These are phyloP conservation scores for Sclerodermus sp. DNA, from an alignment of 2,888 invertebrate species.

Conservation along the genomic window DNA sequence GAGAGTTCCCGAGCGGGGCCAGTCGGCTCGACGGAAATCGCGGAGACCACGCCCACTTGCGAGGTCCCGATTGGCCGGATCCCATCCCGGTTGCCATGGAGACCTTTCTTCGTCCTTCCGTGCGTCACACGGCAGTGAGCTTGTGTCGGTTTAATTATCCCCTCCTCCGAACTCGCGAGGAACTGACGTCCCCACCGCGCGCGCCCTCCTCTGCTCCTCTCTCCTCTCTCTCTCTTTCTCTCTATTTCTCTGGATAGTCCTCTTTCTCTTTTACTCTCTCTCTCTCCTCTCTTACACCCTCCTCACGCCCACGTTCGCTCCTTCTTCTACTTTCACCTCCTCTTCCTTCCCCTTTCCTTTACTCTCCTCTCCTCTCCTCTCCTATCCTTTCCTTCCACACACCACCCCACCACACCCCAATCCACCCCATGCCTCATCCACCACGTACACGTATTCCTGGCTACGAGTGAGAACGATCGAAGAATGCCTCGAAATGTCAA, in stretches of 20 bases:
- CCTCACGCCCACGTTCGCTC: conserved; percentile 15
- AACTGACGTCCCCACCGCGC: conserved; percentile 1
- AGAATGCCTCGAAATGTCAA: conserved; percentile 4
- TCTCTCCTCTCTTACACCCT: conserved; percentile 1
- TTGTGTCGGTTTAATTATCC: conserved; percentile 52
- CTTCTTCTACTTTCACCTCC: conserved; percentile 17
- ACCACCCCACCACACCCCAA: no score
- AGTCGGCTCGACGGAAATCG: no score
- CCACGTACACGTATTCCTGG: no score
- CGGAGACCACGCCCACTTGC: conserved; percentile 57
- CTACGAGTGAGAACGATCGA: conserved; percentile 10
- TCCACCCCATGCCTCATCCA: no score
- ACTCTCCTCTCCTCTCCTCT: conserved; percentile 2
- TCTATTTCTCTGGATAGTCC: no score
- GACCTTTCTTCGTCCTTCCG: conserved; percentile 51
- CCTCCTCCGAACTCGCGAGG: conserved; percentile 18
- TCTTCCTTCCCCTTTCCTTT: conserved; percentile 6
- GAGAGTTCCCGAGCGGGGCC: no score
- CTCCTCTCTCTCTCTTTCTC: no score
- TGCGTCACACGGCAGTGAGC: conserved; percentile 26
- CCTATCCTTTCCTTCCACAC: no score
- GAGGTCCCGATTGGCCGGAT: conserved; percentile 61
- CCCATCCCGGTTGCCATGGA: conserved; percentile 61
- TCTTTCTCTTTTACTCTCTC: no score
- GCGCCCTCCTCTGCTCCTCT: neutral